These are phyloP conservation scores for Pseudomyrmex sp. DNA, from an alignment of 1,140 invertebrate genomes.

Conservation along the genomic window DNA sequence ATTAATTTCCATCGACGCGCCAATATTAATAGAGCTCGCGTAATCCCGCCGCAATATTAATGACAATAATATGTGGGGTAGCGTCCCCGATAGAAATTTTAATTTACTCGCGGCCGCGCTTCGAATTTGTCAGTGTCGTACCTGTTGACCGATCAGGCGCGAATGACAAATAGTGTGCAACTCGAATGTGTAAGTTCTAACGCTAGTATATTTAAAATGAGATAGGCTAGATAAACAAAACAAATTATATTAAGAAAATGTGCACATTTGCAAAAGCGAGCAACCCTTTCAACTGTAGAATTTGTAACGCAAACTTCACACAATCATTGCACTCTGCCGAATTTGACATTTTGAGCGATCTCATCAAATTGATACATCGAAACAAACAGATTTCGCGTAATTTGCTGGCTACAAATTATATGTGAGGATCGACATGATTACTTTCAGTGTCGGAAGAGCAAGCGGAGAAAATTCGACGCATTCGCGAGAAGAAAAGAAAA, in stretches of 20 bases:
- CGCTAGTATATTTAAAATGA: neutral
- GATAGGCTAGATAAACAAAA: neutral
- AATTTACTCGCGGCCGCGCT: conserved; percentile 33
- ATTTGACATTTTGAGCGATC: neutral
- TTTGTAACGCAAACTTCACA: neutral
- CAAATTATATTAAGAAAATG: neutral
- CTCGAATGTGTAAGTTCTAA: conserved; percentile 9
- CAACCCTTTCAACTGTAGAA: neutral
- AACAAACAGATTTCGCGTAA: neutral
- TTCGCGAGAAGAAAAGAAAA: conserved; percentile 48
- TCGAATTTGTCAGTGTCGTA: conserved; percentile 48
- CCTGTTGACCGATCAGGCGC: conserved; percentile 49
- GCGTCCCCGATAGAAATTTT: conserved; percentile 54
- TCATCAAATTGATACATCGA: neutral
- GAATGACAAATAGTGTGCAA: conserved; percentile 19
- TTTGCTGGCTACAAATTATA: neutral
- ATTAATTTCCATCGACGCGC: conserved; percentile 56
- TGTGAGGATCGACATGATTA: neutral
- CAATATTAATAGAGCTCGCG: conserved; percentile 56
- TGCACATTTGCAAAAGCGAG: neutral
- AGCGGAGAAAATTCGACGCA: conserved; percentile 8
- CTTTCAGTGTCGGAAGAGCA: neutral
- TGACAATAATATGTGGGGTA: conserved; percentile 60
- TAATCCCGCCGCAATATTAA: conserved; percentile 58
- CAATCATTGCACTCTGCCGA: neutral